phyloP scores from a whole-genome alignment of 2,888 invertebrate genomes.

The Listrodromus nycthemerus region DNA sequence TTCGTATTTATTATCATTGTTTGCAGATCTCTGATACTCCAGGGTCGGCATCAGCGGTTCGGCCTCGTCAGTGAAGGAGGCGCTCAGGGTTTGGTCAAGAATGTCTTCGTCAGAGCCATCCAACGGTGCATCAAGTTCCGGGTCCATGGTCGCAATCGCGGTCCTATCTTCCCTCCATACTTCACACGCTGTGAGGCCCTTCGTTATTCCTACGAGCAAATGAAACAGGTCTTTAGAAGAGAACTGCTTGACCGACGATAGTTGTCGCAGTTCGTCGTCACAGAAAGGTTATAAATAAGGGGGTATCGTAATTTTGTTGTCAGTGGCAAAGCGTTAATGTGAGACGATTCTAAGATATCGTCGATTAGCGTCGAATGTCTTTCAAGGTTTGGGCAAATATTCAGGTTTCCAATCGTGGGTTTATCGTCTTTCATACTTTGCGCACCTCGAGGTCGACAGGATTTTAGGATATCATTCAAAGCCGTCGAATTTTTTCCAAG shows the following conservation, averaged over 20 bases:
- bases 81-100: slow-evolving; percentile 62
- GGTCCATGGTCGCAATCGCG: slow-evolving; percentile 44
- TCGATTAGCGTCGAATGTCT: no score
- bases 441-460: background rate
- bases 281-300: background rate
- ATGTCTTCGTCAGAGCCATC: slow-evolving; percentile 62
- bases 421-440: slow-evolving; percentile 2
- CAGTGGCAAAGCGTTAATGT: background rate
- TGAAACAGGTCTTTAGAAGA: background rate
- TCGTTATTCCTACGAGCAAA: background rate
- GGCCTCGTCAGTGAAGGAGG: slow-evolving; percentile 64
- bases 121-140: slow-evolving; percentile 47
- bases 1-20: slow-evolving; percentile 35
- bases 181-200: background rate
- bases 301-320: background rate
- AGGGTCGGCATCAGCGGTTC: slow-evolving; percentile 53
- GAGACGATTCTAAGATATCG: no score
- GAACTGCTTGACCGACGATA: background rate
- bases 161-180: slow-evolving; percentile 6
- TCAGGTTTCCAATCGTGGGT: slow-evolving; percentile 55
- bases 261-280: background rate
- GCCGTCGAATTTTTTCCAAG: slow-evolving; percentile 49
- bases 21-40: slow-evolving; percentile 28
- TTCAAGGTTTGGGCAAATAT: background rate
- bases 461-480: slow-evolving; percentile 14